Evolutionary conservation across 2,113 vertebrate genomes (phyloP).

Genomic region (Chlamydotis undulata): DNA sequence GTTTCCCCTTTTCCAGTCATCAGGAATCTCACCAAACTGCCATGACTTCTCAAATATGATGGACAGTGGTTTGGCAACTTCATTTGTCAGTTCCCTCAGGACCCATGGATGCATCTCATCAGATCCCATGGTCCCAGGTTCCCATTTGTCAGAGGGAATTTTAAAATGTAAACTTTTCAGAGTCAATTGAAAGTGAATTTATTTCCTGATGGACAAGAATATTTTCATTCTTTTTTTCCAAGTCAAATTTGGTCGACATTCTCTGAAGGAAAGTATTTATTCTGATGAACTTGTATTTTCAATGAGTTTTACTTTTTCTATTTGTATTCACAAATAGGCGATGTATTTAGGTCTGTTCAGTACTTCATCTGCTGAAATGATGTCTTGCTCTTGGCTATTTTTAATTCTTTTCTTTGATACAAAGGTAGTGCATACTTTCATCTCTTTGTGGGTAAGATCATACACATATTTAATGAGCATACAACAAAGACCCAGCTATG

Average conservation of each 20-base stretch:
- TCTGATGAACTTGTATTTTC: not conserved
- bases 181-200: not conserved
- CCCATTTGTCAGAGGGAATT: not conserved
- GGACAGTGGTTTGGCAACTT: too few species aligned
- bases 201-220: not conserved
- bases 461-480: conserved; percentile 22
- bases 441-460: conserved; percentile 24
- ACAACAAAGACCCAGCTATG: not conserved
- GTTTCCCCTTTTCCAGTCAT: too few species aligned
- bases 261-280: not conserved
- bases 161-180: not conserved
- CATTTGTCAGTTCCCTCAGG: too few species aligned
- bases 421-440: not conserved
- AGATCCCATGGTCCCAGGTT: too few species aligned
- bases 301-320: not conserved
- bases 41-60: too few species aligned
- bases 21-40: too few species aligned
- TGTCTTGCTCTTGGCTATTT: conserved; percentile 32
- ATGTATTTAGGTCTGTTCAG: conserved; percentile 15
- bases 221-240: rapidly evolving
- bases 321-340: not conserved
- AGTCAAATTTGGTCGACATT: not conserved
- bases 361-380: not conserved
- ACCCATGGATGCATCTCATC: too few species aligned
- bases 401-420: conserved; percentile 41